Percentiles rank a stretch among this genome's conserved stretches.
These are phyloP conservation scores for Therioaphis trifolii DNA, from an alignment of 2,888 invertebrate genomes.

Conservation along the genomic window DNA sequence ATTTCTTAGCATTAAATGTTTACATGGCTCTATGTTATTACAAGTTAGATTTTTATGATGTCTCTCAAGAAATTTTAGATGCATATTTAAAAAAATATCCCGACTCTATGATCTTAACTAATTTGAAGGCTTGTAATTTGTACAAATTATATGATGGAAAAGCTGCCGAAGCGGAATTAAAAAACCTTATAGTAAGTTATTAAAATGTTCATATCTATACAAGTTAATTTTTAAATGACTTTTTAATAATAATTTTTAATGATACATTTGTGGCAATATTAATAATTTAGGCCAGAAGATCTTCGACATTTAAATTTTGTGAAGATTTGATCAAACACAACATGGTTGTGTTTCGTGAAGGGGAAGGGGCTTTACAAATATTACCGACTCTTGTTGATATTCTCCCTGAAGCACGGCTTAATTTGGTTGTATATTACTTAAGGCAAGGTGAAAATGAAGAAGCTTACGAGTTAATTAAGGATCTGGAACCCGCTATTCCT, in stretches of 20 bases:
- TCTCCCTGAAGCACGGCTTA: slow-evolving; percentile 95
- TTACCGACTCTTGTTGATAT: slow-evolving; percentile 93
- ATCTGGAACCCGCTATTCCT: slow-evolving; percentile 91
- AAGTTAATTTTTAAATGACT: not conserved
- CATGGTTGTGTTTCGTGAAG: slow-evolving; percentile 91
- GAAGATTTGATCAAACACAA: slow-evolving; percentile 95
- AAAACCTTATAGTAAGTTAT: slow-evolving; percentile 74
- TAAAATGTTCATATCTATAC: not conserved
- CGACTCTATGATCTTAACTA: slow-evolving; percentile 94
- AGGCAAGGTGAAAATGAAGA: slow-evolving; percentile 78
- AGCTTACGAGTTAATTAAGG: slow-evolving; percentile 88
- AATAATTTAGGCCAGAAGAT: slow-evolving; percentile 45
- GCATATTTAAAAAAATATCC: slow-evolving; percentile 91
- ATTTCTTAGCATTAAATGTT: slow-evolving; percentile 92
- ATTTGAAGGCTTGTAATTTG: slow-evolving; percentile 88
- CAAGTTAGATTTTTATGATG: slow-evolving; percentile 97
- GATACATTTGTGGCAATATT: not conserved
- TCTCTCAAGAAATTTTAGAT: slow-evolving; percentile 95
- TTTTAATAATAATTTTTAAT: not conserved
- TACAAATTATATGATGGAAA: slow-evolving; percentile 92
- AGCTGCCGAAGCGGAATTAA: slow-evolving; percentile 91
- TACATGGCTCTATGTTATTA: slow-evolving; percentile 98
- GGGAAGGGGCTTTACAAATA: slow-evolving; percentile 92
- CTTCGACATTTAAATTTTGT: slow-evolving; percentile 69
- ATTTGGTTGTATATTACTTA: slow-evolving; percentile 93